Percentiles rank a stretch among this genome's conserved stretches.
Evolutionary conservation across 2,888 invertebrate species (phyloP).

Genomic region (Spilosoma lubricipeda): DNA sequence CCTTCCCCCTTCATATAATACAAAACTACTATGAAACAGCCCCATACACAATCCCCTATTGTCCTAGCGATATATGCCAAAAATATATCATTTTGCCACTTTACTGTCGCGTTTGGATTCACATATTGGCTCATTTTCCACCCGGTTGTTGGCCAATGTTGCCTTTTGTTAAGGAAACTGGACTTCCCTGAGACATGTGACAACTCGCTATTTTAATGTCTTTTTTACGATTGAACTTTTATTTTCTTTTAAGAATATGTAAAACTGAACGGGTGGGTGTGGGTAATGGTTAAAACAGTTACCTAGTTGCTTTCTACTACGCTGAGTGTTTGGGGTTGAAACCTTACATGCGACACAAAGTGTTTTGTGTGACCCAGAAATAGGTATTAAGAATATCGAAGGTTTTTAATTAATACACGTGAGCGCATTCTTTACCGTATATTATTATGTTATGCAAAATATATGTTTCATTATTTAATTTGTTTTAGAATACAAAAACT

Average conservation of each 20-base stretch:
- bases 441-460: too few species aligned
- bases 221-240: not conserved
- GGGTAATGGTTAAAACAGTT: too few species aligned
- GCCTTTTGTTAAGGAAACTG: slow-evolving; percentile 57
- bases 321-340: too few species aligned
- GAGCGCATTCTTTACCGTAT: too few species aligned
- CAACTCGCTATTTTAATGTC: slow-evolving; percentile 29
- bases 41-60: slow-evolving; percentile 60
- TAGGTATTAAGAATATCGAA: too few species aligned
- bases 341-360: too few species aligned
- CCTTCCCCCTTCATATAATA: slow-evolving; percentile 59
- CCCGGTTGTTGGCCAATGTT: slow-evolving; percentile 53
- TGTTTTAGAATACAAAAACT: too few species aligned
- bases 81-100: slow-evolving; percentile 70
- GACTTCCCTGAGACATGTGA: slow-evolving; percentile 43
- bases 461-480: too few species aligned
- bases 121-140: slow-evolving; percentile 59
- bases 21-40: slow-evolving; percentile 62
- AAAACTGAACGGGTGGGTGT: too few species aligned
- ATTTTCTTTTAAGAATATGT: not conserved
- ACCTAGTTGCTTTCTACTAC: too few species aligned
- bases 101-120: slow-evolving; percentile 65
- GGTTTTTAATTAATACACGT: too few species aligned
- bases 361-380: too few species aligned
- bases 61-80: slow-evolving; percentile 51